Percentiles rank a stretch among this genome's conserved stretches.
Evolutionary conservation across 2,888 invertebrate species (phyloP).

Genomic region (Drosophila birchii): DNA sequence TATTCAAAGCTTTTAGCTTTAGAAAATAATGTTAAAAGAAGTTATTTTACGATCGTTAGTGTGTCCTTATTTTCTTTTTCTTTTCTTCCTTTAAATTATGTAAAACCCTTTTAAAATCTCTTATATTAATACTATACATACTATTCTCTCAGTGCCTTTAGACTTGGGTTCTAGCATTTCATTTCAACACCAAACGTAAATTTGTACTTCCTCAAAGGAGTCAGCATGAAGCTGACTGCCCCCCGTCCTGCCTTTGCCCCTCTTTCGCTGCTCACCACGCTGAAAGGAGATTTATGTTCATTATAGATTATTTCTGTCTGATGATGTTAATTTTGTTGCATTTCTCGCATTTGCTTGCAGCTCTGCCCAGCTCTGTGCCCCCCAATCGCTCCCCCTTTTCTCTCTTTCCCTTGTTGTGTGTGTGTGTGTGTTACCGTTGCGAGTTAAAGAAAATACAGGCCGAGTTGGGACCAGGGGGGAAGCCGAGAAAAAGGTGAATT

Average conservation of each 20-base stretch:
- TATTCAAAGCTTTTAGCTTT: background rate
- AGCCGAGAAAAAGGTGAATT: constrained; percentile 18
- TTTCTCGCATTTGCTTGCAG: constrained; percentile 77
- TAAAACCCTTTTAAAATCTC: too few species aligned
- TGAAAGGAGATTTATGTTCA: constrained; percentile 78
- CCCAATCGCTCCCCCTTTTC: background rate
- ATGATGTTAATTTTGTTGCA: constrained; percentile 81
- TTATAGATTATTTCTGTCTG: constrained; percentile 81
- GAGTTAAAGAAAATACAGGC: constrained; percentile 56
- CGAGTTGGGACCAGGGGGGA: constrained; percentile 57
- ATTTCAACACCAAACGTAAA: constrained; percentile 80
- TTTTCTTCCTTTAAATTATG: background rate
- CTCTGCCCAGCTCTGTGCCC: constrained; percentile 5
- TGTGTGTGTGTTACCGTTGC: constrained; percentile 53
- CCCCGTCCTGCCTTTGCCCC: constrained; percentile 1
- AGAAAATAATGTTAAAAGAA: background rate
- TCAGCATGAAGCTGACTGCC: constrained; percentile 30
- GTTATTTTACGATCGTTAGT: background rate
- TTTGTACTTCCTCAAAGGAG: constrained; percentile 76
- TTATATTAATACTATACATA: too few species aligned
- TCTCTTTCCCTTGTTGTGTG: background rate
- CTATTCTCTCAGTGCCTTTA: constrained; percentile 33
- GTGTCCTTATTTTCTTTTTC: background rate
- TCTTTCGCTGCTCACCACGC: constrained; percentile 19
- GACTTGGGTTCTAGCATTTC: constrained; percentile 66